Evolutionary conservation across 2,888 invertebrate genomes (phyloP), one percentile per base, ranked within the genome.

Genomic region (Alitta virens): DNA sequence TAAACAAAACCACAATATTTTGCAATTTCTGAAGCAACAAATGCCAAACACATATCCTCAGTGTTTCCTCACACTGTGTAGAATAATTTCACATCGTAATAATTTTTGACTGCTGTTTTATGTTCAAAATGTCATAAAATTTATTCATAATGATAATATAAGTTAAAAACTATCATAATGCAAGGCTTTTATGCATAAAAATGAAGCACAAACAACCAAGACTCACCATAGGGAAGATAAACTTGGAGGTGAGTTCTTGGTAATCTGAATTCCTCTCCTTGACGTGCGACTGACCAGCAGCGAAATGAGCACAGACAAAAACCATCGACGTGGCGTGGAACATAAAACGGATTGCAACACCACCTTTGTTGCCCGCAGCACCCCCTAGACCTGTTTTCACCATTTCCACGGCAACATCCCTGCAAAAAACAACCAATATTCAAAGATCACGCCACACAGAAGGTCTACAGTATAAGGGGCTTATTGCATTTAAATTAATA

Each of bases 381-480:
- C 99, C 98, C 27, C 97, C 97, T 68, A 99, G 85, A 1, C 99
- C 99, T 2, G 99, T 99, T 86, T 99, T 99, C 0, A 99, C 98
- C 63, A 90, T 91, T 84, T 96, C 96, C 2, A 94, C 88, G 38
- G 94, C 94, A 26, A 98, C 92, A 84, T 98, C 96, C 71, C 91
- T 83, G 71, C 5, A 46, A 56, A 51, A 16, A 56, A 46, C n/a
- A 46, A 46, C 46, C 5, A 46, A 40, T 16, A 40, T 40, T 40
- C 16, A 12, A 40, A 9, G 16, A 16, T 40, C 40, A 40, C n/a
- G n/a, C n/a, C n/a, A n/a, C n/a, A n/a, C n/a, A n/a, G n/a, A n/a
- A n/a, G n/a, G n/a, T n/a, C n/a, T n/a, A n/a, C n/a, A n/a, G n/a
- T n/a, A n/a, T n/a, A n/a, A n/a, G n/a, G n/a, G n/a, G n/a, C n/a